Base-by-base conservation (phyloP, 2,797 vertebrate genomes). In the Carduelis carduelis region DNA sequence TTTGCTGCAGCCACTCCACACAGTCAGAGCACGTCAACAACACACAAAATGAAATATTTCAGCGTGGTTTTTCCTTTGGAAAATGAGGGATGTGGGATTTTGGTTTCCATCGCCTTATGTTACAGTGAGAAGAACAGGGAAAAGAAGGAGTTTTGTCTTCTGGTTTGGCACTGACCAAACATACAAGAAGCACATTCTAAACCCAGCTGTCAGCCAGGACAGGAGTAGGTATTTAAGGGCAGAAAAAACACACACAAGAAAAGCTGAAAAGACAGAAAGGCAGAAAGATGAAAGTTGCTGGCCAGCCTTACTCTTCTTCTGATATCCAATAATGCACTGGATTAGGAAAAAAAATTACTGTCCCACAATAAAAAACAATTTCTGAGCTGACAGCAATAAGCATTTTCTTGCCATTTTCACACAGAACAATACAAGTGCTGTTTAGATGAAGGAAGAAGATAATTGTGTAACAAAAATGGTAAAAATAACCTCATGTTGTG, bases 21-120 rank as follows among this genome's bases (percentile, higher is more conserved):
- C 43, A 68, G 66, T 59, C 83, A 68, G 87, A 82, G 92, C 61
- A 81, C 6, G 32, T 81, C 93, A 91, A 95, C 93, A 90, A 93
- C 69, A 85, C 32, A 63, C 70, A 63, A 75, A 92, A 60, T 39
- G 52, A 96, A 94, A 84, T 82, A 87, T 84, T 95, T 94, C 81
- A 49, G n/a, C 2, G 2, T 14, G 53, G 13, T 37, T 91, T 91
- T 90, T 91, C 56, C 77, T 87, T 66, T 60, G 47, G 65, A 95
- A 93, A 95, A 93, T 8, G 23, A 90, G 28, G 28, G 49, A 60
- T 7, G 5, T 28, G n/a, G 63, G 72, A 86, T 77, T 95, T 94
- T 83, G 12, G 53, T 69, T 95, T 90, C 72, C 46, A 30, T 75
- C 9, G 6, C 57, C 18, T 81, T 86, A 63, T 32, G 12, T n/a